A percentile compares a stretch with the other conserved stretches of the same genome.
Conservation (phyloP, 2,888 invertebrate genomes). For the Epirrhoe tristata region DNA sequence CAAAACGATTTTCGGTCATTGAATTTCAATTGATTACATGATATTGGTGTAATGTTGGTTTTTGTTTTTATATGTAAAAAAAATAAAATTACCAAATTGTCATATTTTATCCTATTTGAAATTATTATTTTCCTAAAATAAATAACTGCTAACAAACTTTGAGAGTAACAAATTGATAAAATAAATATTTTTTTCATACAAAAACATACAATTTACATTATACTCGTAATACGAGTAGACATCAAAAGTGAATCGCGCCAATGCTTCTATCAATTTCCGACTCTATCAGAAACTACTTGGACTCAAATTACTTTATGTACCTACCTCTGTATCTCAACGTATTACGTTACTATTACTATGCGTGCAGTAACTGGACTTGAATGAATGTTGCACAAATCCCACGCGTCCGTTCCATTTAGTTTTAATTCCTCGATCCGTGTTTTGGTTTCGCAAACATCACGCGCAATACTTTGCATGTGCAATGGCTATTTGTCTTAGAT, state of each 20-base stretch:
- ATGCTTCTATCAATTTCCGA: conserved; percentile 7
- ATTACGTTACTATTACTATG: conserved; percentile 44
- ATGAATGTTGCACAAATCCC: conserved; percentile 53
- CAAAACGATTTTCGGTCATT: conserved; percentile 46
- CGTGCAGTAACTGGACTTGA: conserved; percentile 48
- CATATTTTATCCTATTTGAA: not conserved
- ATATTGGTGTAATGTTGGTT: conserved; percentile 20
- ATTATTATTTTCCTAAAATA: not conserved
- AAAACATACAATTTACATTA: not conserved
- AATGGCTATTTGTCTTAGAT: conserved; percentile 17
- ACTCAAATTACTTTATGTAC: conserved; percentile 4
- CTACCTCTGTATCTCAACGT: not conserved
- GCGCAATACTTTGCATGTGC: conserved; percentile 33
- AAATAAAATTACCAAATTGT: not conserved
- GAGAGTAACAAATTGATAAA: not conserved
- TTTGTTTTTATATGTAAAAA: not conserved
- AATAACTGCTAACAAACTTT: not conserved
- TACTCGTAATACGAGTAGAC: not conserved
- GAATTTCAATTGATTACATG: conserved; percentile 32
- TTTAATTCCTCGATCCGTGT: conserved; percentile 53
- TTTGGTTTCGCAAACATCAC: conserved; percentile 45
- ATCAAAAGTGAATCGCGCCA: not conserved
- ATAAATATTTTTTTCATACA: not conserved
- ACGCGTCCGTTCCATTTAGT: conserved; percentile 51
- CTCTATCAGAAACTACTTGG: conserved; percentile 1